Evolutionary conservation across 2,113 vertebrate genomes (phyloP).

Genomic region (Prionailurus bengalensis): DNA sequence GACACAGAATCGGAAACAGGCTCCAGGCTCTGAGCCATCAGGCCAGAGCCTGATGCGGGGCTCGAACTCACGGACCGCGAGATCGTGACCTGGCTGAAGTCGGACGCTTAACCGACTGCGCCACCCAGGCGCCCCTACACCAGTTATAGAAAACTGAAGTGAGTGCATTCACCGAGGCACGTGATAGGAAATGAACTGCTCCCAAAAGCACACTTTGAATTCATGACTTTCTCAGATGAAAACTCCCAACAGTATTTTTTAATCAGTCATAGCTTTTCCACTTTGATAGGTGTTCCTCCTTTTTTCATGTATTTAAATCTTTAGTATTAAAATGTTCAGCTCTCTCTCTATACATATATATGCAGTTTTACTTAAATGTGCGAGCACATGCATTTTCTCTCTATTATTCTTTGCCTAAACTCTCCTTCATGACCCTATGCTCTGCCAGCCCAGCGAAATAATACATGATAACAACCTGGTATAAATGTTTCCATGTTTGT

Average conservation of each 20-base stretch:
- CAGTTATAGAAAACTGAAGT: neutral
- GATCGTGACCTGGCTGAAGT: no score
- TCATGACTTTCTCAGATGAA: neutral
- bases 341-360: neutral
- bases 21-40: no score
- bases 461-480: neutral
- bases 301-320: neutral
- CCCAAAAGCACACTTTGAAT: neutral
- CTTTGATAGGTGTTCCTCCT: neutral
- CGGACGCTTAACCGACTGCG: no score
- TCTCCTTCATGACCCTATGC: neutral
- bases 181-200: neutral
- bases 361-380: neutral
- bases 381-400: neutral
- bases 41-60: no score
- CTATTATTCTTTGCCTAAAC: neutral
- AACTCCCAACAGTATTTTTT: neutral
- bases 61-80: no score
- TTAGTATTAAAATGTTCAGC: neutral
- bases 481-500: neutral
- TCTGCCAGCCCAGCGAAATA: neutral
- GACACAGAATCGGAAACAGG: no score
- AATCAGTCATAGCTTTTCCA: neutral
- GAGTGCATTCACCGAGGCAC: neutral
- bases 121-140: neutral